Base-by-base conservation (phyloP, 2,888 invertebrate species). In the Laothoe populi region DNA sequence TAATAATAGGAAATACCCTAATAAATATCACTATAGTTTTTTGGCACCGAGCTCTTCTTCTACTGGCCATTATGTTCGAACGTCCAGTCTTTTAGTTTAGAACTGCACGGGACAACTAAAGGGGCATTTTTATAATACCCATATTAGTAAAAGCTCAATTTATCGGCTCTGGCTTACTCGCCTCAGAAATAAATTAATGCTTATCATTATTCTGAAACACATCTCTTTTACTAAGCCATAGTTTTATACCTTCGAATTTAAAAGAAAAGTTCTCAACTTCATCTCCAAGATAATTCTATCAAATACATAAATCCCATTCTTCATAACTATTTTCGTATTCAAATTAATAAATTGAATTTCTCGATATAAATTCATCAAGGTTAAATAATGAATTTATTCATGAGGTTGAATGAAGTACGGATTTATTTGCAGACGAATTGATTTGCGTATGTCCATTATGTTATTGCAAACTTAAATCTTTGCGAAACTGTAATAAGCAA, bases 311-410 rank as follows among this genome's bases (percentile, higher is more conserved):
- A 48, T 35, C 23, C 16, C 0, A 21, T 11, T 38, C n/a, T 8
- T 23, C 38, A 46, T n/a, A 42, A 40, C 21, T n/a, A 65, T 68
- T 57, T 59, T 65, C 65, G 48, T 63, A 66, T 68, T 64, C 63
- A 67, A 70, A 67, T 59, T 64, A 63, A 66, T 65, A 64, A 69
- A 71, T 69, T 71, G 64, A 65, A 57, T 66, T 60, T 48, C 11
- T 24, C 38, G 40, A 49, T 38, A 40, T 26, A 24, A 48, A 60
- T 48, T 24, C 48, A 31, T 5, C 2, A 24, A n/a, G 16, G 26
- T 48, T 38, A 60, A 19, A 44, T 44, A 19, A 40, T 40, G 24
- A 60, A 60, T 40, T 60, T 24, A 60, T 60, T 60, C 60, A 60
- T 16, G 24, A 48, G n/a, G 5, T 40, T 19, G 40, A 38, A 38